Evolutionary conservation across 2,888 invertebrate genomes (phyloP), one percentile per base, ranked within the genome.

Genomic region (Nebria brevicollis): DNA sequence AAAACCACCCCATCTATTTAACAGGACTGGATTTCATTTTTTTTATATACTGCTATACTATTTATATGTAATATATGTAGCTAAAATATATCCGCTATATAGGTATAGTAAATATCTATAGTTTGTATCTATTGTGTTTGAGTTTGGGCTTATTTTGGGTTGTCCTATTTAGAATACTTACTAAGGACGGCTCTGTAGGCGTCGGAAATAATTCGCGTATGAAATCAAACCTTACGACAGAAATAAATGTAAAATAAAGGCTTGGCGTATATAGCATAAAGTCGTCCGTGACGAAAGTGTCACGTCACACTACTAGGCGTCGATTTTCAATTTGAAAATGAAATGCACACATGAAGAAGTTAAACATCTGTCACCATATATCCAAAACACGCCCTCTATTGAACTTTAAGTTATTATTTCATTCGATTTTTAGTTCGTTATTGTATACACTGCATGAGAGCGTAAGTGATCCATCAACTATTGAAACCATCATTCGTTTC

Each of bases 161-260:
- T 66, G 66, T 1, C 0, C 4, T 26, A 15, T 26, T 20, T 68
- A 10, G 4, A 70, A 70, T 70, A 15, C 20, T 20, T 34, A 8
- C 1, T 7, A 2, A 25, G 7, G 11, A 25, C 70, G 70, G 70
- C 13, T 20, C 70, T 70, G 70, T 26, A 20, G 34, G 25, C 6
- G 26, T 20, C 4, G 3, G 11, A 7, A 70, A 15, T 34, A 34
- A 5, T 13, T 25, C 25, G 13, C 70, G 15, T 70, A 11, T 70
- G 20, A 25, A 70, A 34, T 25, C 4, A 34, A 11, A 34, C 13
- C 11, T 11, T 25, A 70, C 34, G 20, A 13, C n/a, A 26, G 34
- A 70, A 70, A 70, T 70, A 70, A 70, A 70, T 70, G 70, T 34
- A 26, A 70, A 70, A 70, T 70, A 70, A 70, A 70, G 70, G 70